A percentile compares a stretch with the other conserved stretches of the same genome.
phyloP scores from a whole-genome alignment of 2,888 invertebrate species.

The Lycophotia porphyrea region DNA sequence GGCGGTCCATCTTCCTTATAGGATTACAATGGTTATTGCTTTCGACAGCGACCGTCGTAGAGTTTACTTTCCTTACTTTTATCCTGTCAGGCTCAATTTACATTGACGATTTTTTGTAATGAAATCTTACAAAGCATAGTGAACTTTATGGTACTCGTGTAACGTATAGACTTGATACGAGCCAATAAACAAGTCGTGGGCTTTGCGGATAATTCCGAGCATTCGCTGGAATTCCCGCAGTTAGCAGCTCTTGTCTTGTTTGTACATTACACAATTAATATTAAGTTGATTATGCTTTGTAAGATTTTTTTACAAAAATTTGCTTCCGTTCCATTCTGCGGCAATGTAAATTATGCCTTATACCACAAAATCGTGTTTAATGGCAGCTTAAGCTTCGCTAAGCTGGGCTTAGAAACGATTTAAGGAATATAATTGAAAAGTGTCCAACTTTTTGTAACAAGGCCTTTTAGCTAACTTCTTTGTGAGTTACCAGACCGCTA shows the following conservation, averaged over 20 bases:
- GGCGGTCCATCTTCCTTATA: constrained; percentile 25
- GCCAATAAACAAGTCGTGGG: background rate
- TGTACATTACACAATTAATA: background rate
- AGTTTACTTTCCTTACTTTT: constrained; percentile 5
- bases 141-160: background rate
- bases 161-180: background rate
- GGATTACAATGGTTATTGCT: constrained; percentile 35
- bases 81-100: constrained; percentile 5
- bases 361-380: constrained; percentile 22
- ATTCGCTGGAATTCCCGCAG: background rate
- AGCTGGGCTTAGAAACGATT: constrained; percentile 16
- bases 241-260: background rate
- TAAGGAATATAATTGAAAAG: constrained; percentile 44
- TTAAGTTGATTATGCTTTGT: background rate
- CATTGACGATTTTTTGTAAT: background rate
- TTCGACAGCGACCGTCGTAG: background rate
- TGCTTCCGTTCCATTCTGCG: background rate
- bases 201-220: background rate
- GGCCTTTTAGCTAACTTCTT: constrained; percentile 26
- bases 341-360: background rate
- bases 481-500: constrained; percentile 1
- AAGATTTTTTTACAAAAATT: background rate
- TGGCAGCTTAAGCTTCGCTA: constrained; percentile 18
- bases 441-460: constrained; percentile 42
- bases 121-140: background rate